These are phyloP conservation scores for Paramacrobiotus metropolitanus DNA, from an alignment of 1,140 invertebrate genomes.

Conservation along the genomic window DNA sequence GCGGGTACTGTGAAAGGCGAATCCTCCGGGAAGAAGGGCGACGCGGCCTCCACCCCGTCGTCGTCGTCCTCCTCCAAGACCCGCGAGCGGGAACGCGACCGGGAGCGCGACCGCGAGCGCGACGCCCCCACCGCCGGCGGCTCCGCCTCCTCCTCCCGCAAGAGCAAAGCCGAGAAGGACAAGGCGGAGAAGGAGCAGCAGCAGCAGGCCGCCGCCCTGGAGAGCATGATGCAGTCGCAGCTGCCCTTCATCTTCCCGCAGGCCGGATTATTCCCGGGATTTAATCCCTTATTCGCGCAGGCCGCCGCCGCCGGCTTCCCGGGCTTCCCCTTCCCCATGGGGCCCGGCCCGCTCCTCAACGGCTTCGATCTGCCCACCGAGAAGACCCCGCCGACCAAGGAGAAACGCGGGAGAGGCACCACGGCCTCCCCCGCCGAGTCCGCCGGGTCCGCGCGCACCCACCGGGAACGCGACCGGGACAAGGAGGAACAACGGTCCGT, in stretches of 20 bases:
- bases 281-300: not conserved
- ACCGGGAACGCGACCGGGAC: not conserved
- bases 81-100: not conserved
- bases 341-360: not conserved
- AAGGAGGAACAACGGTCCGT: too few relatives aligned
- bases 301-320: not conserved
- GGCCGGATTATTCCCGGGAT: not conserved
- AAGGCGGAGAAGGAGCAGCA: not conserved
- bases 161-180: not conserved
- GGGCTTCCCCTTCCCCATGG: slow-evolving; percentile 5
- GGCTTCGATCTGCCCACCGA: not conserved
- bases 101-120: not conserved
- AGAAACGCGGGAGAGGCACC: not conserved
- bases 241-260: slow-evolving; percentile 4
- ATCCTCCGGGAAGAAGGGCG: not conserved
- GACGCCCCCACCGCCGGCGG: too few relatives aligned
- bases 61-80: not conserved
- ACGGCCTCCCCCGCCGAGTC: not conserved
- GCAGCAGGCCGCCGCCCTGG: not conserved
- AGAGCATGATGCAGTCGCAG: not conserved
- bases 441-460: not conserved
- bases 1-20: not conserved
- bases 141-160: not conserved
- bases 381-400: not conserved
- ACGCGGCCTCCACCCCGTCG: not conserved